phyloP scores from a whole-genome alignment of 1,140 invertebrate species.

The Lucilia cuprina region DNA sequence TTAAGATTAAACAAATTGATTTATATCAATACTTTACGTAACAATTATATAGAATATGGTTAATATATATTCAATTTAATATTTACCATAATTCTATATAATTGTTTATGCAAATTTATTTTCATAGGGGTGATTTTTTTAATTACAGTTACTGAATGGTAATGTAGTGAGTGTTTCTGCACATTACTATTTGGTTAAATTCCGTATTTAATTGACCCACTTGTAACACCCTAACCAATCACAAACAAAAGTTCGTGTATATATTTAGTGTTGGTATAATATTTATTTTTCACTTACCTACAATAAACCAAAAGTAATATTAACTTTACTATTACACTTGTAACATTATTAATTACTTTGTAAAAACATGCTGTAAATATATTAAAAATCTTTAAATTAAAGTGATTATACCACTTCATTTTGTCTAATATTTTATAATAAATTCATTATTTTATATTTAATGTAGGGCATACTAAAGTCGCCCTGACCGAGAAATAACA shows the following conservation, averaged over 20 bases:
- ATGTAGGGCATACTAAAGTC: not conserved
- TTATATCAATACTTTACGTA: not conserved
- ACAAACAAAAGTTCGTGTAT: not conserved
- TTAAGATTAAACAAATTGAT: not conserved
- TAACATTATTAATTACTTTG: too few species aligned
- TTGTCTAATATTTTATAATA: too few species aligned
- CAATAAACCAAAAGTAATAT: too few species aligned
- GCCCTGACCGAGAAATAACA: not conserved
- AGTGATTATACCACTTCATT: too few species aligned
- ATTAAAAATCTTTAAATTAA: too few species aligned
- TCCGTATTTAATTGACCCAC: constrained; percentile 30
- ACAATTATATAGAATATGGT: not conserved
- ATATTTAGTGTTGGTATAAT: not conserved
- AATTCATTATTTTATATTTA: not conserved
- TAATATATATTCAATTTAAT: not conserved
- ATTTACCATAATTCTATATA: not conserved
- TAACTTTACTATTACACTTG: too few species aligned
- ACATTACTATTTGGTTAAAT: not conserved
- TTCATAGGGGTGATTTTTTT: not conserved
- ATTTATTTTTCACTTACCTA: not conserved
- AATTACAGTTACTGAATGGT: not conserved
- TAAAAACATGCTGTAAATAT: too few species aligned
- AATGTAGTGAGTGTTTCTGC: not conserved
- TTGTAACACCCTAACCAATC: not conserved
- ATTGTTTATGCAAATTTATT: not conserved